Evolutionary conservation across 2,888 invertebrate genomes (phyloP), one percentile per base, ranked within the genome.

Genomic region (Meghimatium bilineatum): DNA sequence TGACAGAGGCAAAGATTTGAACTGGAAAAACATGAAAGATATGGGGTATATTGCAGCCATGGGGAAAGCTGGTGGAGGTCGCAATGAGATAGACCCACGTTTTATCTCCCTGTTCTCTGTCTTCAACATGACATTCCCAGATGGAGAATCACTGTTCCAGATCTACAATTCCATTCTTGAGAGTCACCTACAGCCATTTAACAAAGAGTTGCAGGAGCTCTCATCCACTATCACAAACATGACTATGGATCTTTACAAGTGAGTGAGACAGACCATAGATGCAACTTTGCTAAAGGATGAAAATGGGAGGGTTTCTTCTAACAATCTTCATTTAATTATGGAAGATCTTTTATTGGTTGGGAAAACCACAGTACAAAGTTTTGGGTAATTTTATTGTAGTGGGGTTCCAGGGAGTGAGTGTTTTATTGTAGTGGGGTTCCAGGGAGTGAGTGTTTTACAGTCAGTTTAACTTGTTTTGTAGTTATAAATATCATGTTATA

Each of bases 31-130:
- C 88, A 94, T 98, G 85, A 96, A 96, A 92, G 97, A 98, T 91
- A 95, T 97, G 79, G 95, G 96, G 93, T 94, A 93, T 89, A 90
- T 94, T 29, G 93, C 94, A 44, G 93, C 94, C 78, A 94, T 94
- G 94, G 94, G 94, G 67, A 93, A 93, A 88, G 96, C 97, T 32
- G 97, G 97, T 0, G 97, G 97, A 26, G 97, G 97, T 0, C 95
- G 97, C 88, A 97, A 97, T 92, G 97, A 96, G 90, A 97, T 98
- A 26, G 98, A 98, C 93, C 96, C 97, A 0, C 95, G 98, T 86
- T 98, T 98, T 92, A 95, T 98, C 90, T 97, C 98, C 0, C 96
- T 97, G 95, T 98, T 98, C 94, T 96, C 96, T 0, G 96, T 96
- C 0, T 97, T 96, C 94, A 97, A 97, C 93, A 96, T 98, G 88